Base-by-base conservation (phyloP, 2,113 vertebrate species). In the Spea bombifrons region DNA sequence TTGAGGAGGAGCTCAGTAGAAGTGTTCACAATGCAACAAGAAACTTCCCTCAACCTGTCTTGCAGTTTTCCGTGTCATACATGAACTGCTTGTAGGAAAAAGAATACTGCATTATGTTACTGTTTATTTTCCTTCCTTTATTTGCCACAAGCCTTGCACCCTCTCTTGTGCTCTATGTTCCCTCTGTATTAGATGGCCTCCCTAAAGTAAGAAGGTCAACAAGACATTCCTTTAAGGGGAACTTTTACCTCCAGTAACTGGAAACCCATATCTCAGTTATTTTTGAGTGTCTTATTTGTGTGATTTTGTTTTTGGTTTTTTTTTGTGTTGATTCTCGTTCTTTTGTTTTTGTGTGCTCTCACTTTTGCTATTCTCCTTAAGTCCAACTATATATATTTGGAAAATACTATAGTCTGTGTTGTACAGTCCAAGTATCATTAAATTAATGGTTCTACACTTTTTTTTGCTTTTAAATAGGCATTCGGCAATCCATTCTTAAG, bases 231-330 rank as follows among this genome's bases (percentile, higher is more conserved):
- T 59, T 47, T 45, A 9, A 48, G 7, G 8, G 59, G 15, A 73
- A 73, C 46, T 47, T 71, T 76, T 80, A 57, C 46, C n/a, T 46
- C 30, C 16, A 65, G 17, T 49, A 80, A 73, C 78, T 74, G 78
- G 78, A 80, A 80, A 67, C 17, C 45, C 45, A 67, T n/a, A 4
- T 48, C 43, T 73, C 50, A 16, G 10, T 46, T 17, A 16, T 10
- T 10, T 49, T 47, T 16, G 52, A 15, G 64, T 80, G 64, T 73
- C 50, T 61, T 67, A 15, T 67, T 5, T 44, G 49, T 79, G 59
- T 70, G 16, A 70, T 15, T 67, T 8, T 45, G 46, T 68, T 8
- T 55, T 15, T 13, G 3, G 45, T 59, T 12, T 73, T 30, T 75
- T 64, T 59, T 12, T 30, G 13, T 66, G 15, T 66, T 59, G 7